Conservation (phyloP, 2,888 invertebrate genomes). For the Margaritifera margaritifera region DNA sequence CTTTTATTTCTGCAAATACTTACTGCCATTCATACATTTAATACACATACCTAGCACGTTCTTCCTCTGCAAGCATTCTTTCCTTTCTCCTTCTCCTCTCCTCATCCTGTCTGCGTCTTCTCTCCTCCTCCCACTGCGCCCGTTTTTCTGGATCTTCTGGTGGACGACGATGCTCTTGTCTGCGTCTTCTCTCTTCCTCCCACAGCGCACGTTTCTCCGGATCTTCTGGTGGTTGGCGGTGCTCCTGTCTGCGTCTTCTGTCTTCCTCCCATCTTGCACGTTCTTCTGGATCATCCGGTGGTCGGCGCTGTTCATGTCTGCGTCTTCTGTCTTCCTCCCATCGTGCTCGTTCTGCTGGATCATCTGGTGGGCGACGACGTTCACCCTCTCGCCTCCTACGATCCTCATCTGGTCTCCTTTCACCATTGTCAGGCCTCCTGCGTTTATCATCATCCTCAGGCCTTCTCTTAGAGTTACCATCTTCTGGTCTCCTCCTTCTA, state of each 20-base stretch:
- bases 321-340: constrained; percentile 28
- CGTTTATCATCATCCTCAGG: constrained; percentile 24
- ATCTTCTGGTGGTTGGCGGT: constrained; percentile 22
- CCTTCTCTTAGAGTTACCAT: constrained; percentile 30
- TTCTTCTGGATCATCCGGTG: constrained; percentile 28
- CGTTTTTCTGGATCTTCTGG: constrained; percentile 10
- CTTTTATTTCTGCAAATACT: background rate
- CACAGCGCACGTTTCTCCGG: constrained; percentile 8
- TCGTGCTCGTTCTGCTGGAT: constrained; percentile 15
- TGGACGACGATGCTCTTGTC: constrained; percentile 3
- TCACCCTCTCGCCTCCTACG: constrained; percentile 28
- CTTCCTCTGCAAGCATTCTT: background rate
- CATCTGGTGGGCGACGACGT: constrained; percentile 30
- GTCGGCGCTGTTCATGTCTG: constrained; percentile 24
- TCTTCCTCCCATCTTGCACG: constrained; percentile 24
- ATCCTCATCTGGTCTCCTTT: constrained; percentile 25
- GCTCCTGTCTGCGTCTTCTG: constrained; percentile 27
- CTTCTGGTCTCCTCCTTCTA: constrained; percentile 20
- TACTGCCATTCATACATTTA: background rate
- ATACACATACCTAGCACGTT: constrained; percentile 1
- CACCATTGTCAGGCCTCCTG: constrained; percentile 15
- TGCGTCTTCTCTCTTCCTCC: constrained; percentile 16
- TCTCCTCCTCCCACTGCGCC: constrained; percentile 3
- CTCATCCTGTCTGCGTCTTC: constrained; percentile 20
- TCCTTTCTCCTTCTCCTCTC: constrained; percentile 30